These are phyloP conservation scores for Sinhomidia bicolor DNA, from an alignment of 2,888 invertebrate species.

Conservation along the genomic window DNA sequence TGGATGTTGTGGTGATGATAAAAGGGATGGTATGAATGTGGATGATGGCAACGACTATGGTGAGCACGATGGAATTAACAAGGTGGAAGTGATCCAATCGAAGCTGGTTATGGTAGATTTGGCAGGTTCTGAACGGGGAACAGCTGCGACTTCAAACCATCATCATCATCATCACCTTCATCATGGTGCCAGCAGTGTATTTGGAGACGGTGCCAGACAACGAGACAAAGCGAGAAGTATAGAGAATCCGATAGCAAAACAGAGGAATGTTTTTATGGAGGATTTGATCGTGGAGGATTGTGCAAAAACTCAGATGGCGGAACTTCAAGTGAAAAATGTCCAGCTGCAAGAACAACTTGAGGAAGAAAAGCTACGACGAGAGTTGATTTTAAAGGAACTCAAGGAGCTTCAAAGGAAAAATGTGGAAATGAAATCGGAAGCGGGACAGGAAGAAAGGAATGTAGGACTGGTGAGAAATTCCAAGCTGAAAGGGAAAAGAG, in stretches of 20 bases:
- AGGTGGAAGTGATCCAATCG: conserved; percentile 62
- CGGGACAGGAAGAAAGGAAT: conserved; percentile 18
- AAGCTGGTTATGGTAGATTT: conserved; percentile 90
- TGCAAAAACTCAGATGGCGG: conserved; percentile 48
- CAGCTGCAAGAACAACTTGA: conserved; percentile 56
- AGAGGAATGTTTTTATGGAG: conserved; percentile 72
- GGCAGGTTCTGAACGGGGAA: conserved; percentile 95
- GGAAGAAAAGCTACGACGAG: conserved; percentile 48
- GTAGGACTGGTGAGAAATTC: background rate
- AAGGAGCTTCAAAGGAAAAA: conserved; percentile 15
- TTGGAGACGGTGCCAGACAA: conserved; percentile 85
- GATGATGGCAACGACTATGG: background rate
- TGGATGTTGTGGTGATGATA: too few species aligned
- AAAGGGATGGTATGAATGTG: background rate
- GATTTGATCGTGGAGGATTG: conserved; percentile 56
- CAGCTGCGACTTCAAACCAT: conserved; percentile 88
- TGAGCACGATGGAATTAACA: conserved; percentile 41
- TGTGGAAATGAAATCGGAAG: conserved; percentile 15
- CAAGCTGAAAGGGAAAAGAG: conserved; percentile 42
- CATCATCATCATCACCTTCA: too few species aligned
- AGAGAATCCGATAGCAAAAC: conserved; percentile 57
- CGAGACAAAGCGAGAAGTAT: conserved; percentile 92
- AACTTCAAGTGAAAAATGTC: conserved; percentile 56
- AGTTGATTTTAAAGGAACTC: conserved; percentile 19
- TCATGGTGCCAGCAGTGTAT: background rate